These are phyloP conservation scores for Heterodera filipjevi DNA, from an alignment of 2,888 invertebrate species.

Conservation along the genomic window DNA sequence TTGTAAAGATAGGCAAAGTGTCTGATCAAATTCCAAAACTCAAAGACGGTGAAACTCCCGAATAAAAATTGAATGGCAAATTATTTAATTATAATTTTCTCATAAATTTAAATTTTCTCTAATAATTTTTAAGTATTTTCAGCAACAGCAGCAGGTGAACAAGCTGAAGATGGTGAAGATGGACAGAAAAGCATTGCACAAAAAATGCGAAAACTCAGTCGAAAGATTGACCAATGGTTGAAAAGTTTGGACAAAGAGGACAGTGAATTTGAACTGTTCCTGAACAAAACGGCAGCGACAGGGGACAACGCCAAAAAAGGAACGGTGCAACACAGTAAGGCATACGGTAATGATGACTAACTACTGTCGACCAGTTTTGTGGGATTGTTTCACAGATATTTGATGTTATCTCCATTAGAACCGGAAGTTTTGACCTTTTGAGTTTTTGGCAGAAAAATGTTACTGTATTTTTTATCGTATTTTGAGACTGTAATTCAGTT, in stretches of 20 bases:
- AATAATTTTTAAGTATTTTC: too few relatives aligned
- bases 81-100: too few relatives aligned
- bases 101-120: background rate
- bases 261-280: slow-evolving; percentile 9
- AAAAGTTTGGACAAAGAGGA: slow-evolving; percentile 45
- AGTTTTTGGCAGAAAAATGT: too few relatives aligned
- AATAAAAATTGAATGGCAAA: too few relatives aligned
- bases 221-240: slow-evolving; percentile 46
- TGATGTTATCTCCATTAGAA: too few relatives aligned
- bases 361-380: background rate
- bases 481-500: too few relatives aligned
- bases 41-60: too few relatives aligned
- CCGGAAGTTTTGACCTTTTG: too few relatives aligned
- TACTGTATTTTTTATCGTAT: too few relatives aligned
- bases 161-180: slow-evolving; percentile 11
- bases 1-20: too few relatives aligned
- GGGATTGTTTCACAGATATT: too few relatives aligned
- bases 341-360: background rate
- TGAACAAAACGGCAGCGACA: background rate
- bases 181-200: slow-evolving; percentile 29
- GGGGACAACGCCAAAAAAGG: background rate
- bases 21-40: too few relatives aligned
- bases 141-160: background rate
- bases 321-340: background rate
- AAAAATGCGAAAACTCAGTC: slow-evolving; percentile 43